phyloP scores from a whole-genome alignment of 2,888 invertebrate species.

The Phengaris arion region DNA sequence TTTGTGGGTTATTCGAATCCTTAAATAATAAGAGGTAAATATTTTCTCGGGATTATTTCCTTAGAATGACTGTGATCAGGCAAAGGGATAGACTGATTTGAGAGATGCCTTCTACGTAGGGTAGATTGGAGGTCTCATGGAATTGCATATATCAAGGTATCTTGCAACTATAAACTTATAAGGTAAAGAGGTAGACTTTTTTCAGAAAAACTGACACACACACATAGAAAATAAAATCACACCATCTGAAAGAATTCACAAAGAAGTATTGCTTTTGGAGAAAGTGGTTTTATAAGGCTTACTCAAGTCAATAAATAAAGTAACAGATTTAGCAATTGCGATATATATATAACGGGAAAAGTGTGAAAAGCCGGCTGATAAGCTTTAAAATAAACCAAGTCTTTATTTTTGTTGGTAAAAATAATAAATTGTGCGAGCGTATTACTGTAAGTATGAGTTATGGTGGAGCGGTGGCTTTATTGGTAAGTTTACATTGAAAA shows the following conservation, averaged over 20 bases:
- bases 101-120: background rate
- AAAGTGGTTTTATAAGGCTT: background rate
- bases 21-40: background rate
- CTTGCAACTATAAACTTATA: background rate
- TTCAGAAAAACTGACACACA: background rate
- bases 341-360: constrained; percentile 25
- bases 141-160: background rate
- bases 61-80: background rate
- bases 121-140: background rate
- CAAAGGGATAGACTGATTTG: background rate
- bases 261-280: background rate
- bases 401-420: constrained; percentile 32
- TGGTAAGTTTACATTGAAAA: constrained; percentile 29
- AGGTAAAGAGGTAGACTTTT: background rate
- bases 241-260: background rate
- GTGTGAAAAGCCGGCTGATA: constrained; percentile 28
- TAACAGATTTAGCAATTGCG: constrained; percentile 25
- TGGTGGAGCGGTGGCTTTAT: constrained; percentile 33
- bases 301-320: constrained; percentile 13
- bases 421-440: constrained; percentile 35
- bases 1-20: constrained; percentile 4
- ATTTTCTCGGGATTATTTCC: background rate
- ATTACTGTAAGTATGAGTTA: constrained; percentile 36
- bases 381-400: constrained; percentile 34
- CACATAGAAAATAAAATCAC: background rate